Percentiles rank a stretch among this genome's conserved stretches.
phyloP scores from a whole-genome alignment of 2,113 vertebrate genomes.

The Henicopernis longicauda region DNA sequence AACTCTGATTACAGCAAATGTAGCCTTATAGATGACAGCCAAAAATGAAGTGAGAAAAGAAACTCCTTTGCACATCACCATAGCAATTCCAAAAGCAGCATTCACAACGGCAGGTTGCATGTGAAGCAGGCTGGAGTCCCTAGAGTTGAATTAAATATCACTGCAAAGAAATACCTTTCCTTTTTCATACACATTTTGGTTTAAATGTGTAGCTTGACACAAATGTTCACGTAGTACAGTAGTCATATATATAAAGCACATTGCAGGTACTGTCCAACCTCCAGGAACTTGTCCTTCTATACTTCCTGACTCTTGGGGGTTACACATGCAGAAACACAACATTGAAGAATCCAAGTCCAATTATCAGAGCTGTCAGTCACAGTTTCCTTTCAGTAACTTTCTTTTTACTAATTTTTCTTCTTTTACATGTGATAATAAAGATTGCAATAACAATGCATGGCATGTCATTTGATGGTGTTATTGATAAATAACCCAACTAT shows the following conservation, averaged over 20 bases:
- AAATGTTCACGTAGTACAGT: not conserved
- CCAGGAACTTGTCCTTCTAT: not conserved
- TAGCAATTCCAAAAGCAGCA: not conserved
- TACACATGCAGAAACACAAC: not conserved
- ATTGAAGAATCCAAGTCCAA: not conserved
- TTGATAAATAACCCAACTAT: not conserved
- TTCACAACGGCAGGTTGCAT: rapidly evolving
- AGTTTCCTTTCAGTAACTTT: not conserved
- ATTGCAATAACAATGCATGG: not conserved
- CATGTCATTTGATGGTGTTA: not conserved
- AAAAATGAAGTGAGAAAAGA: not conserved
- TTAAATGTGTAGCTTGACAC: not conserved
- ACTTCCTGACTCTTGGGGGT: not conserved
- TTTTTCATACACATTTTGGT: not conserved
- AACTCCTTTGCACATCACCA: not conserved
- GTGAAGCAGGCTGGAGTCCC: not conserved
- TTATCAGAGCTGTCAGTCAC: not conserved
- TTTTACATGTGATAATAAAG: not conserved
- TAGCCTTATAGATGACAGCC: not conserved
- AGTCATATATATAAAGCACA: not conserved
- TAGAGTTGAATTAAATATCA: not conserved
- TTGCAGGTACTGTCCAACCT: not conserved
- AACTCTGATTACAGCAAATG: not conserved
- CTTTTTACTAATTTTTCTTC: not conserved
- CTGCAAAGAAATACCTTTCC: not conserved